Evolutionary conservation across 2,888 invertebrate genomes (phyloP), one percentile per base, ranked within the genome.

Genomic region (Eupithecia subumbrata): DNA sequence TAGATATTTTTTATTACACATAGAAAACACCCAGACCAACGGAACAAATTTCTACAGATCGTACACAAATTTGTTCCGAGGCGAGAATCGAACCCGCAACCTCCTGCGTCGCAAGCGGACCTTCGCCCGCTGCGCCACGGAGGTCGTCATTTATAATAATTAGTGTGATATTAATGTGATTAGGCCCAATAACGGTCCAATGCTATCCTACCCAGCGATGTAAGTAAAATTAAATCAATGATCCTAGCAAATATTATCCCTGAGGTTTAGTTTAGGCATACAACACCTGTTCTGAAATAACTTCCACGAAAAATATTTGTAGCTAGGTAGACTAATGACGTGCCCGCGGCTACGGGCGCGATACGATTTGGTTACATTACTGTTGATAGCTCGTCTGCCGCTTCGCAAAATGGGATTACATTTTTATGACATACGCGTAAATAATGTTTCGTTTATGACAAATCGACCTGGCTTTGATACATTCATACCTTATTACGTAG

Each of bases 311-410:
- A 67, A 37, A 71, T 73, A 77, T 74, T 72, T 77, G 72, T 73
- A 34, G 37, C 18, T 71, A 48, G 69, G 69, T 73, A 72, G 71
- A 73, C 73, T 79, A 78, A 81, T 78, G 79, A 77, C 78, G 69
- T 45, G 77, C 78, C 77, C 64, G 75, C 74, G 78, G 78, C 77
- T 69, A 71, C 68, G 68, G 48, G 74, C 60, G 69, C 66, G 72
- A 72, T 74, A 75, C 74, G 76, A 78, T 79, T 79, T 77, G 77
- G 71, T 73, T 77, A 75, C 77, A 77, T 77, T 77, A 77, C 75
- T 48, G 74, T 70, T 74, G 74, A 77, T 74, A 73, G 52, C 68
- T 70, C 72, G 68, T 71, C 34, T 72, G 76, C 72, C 72, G 74
- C 64, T 72, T 14, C 77, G 25, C 68, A 22, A 72, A 52, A 71